Base-by-base conservation (phyloP, 1,140 invertebrate species). In the Forficula auricularia region DNA sequence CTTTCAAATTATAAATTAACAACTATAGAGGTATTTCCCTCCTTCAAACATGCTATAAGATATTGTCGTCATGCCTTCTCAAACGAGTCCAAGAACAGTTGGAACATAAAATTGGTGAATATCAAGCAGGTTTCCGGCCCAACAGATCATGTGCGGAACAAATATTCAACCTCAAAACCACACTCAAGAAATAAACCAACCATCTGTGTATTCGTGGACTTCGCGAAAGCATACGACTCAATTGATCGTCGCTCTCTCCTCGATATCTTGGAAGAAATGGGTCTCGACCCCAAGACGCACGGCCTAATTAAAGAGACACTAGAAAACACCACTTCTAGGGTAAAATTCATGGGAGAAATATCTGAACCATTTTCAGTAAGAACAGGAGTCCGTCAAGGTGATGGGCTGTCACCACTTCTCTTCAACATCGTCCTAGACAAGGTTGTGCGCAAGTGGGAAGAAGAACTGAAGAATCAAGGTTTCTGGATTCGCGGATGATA, bases 341-440 rank as follows among this genome's bases (percentile, higher is more conserved):
- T 45, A 19, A 40, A 40, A 40, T 40, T 39, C 32, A 18, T 32
- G 16, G 36, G 38, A n/a, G 27, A 40, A 32, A 40, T 40, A 27
- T 45, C 43, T 14, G 38, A 40, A 33, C 43, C 43, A 19, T 45
- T 45, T 20, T 22, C 22, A 12, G 34, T 32, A 3, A 31, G 18
- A 33, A 45, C 37, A 1, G 37, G 38, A 8, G 18, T 45, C 9
- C 37, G 37, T 6, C 43, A 45, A 38, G 43, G 30, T 13, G 37
- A 45, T 19, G 38, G 30, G 9, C 38, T 38, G 15, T 44, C 43
- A 7, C 43, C 36, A 3, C 20, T 45, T 40, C 3, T 45, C 7
- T 45, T 33, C 27, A 45, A 40, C 19, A 10, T 40, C 19, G 37
- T 45, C 27, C 33, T 43, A 19, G 42, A 43, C 15, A 37, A 43